Evolutionary conservation across 2,113 vertebrate genomes (phyloP).

Genomic region (Rhagologus leucostigma): DNA sequence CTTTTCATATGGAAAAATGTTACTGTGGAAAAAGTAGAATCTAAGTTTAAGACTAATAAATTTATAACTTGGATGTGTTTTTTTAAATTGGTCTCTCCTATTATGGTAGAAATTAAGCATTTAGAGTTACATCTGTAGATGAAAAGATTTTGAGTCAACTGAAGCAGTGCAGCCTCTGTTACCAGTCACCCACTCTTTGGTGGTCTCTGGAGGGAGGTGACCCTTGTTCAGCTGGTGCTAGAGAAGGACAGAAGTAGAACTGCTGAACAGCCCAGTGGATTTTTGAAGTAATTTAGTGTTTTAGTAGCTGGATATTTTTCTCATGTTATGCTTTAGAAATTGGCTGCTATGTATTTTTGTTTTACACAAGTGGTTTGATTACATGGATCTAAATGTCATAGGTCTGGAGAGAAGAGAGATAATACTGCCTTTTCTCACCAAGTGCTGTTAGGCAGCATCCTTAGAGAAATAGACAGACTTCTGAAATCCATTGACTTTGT

Average conservation of each 20-base stretch:
- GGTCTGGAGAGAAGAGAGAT: not conserved
- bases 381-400: not conserved
- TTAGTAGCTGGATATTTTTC: not conserved
- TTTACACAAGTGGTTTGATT: not conserved
- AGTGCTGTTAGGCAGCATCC: not conserved
- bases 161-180: not conserved
- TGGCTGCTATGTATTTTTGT: not conserved
- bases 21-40: not conserved
- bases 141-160: not conserved
- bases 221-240: not conserved
- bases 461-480: not conserved
- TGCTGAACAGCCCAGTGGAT: not conserved
- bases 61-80: not conserved
- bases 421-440: not conserved
- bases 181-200: not conserved
- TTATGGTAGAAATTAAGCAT: not conserved
- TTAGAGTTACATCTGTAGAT: not conserved
- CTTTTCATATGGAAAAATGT: not conserved
- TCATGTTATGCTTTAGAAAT: not conserved
- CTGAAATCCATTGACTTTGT: not conserved
- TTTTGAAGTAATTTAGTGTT: not conserved
- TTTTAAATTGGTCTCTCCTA: not conserved
- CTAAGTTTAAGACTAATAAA: not conserved
- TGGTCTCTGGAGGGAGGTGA: not conserved
- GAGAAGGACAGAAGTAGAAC: not conserved